Conservation (phyloP, 1,140 invertebrate species). For the Parapsyche elsis region DNA sequence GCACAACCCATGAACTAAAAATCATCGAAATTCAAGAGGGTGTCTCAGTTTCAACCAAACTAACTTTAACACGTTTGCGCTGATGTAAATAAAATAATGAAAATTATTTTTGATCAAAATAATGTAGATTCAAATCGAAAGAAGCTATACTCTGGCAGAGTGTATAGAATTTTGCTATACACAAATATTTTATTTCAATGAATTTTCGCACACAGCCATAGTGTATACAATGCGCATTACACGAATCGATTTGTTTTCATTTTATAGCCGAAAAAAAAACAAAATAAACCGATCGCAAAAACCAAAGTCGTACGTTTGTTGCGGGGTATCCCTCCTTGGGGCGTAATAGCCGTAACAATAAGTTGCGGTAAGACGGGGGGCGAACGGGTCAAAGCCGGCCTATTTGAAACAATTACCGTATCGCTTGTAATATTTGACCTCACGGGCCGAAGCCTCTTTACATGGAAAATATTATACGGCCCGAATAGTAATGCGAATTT, state of each 20-base stretch:
- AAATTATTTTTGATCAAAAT: too few relatives aligned
- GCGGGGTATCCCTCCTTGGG: constrained; percentile 45
- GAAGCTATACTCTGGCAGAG: too few relatives aligned
- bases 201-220: too few relatives aligned
- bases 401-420: constrained; percentile 54
- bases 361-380: constrained; percentile 46
- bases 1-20: too few relatives aligned
- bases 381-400: constrained; percentile 46
- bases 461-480: constrained; percentile 32
- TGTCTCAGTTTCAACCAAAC: too few relatives aligned
- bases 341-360: constrained; percentile 53
- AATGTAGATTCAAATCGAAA: too few relatives aligned
- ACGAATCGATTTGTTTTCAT: constrained; percentile 5
- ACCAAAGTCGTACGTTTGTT: constrained; percentile 31
- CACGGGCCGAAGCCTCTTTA: constrained; percentile 22
- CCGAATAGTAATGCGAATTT: constrained; percentile 30
- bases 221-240: too few relatives aligned
- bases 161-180: too few relatives aligned
- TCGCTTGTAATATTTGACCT: constrained; percentile 52
- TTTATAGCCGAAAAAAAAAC: background rate
- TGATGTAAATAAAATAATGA: too few relatives aligned
- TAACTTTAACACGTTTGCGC: too few relatives aligned
- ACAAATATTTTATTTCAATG: too few relatives aligned
- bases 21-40: too few relatives aligned
- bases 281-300: constrained; percentile 20